phyloP scores from a whole-genome alignment of 1,140 invertebrate species.

The Procambarus virginalis region DNA sequence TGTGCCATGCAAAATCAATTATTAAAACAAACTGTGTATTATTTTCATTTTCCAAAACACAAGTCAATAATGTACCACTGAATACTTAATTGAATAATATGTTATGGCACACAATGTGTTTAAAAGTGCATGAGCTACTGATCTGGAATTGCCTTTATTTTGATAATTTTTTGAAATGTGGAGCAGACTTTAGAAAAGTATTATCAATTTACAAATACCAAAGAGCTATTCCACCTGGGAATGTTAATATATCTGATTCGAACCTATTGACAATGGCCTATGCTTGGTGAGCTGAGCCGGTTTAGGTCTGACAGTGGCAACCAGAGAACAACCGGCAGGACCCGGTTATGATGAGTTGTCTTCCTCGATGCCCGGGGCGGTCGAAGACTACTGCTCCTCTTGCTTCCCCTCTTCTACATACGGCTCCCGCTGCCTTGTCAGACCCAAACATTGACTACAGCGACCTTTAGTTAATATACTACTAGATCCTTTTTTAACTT shows the following conservation, averaged over 20 bases:
- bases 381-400: background rate
- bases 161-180: background rate
- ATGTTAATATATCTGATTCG: background rate
- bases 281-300: background rate
- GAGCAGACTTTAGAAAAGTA: background rate
- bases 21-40: background rate
- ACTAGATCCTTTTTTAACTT: background rate
- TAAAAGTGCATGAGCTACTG: slow-evolving; percentile 20
- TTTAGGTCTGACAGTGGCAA: background rate
- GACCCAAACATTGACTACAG: background rate
- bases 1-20: background rate
- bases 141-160: slow-evolving; percentile 10
- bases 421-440: background rate
- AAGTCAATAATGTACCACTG: too few species aligned
- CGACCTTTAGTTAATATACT: background rate
- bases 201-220: background rate
- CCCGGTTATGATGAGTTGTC: background rate
- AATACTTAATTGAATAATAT: background rate
- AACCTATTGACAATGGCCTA: background rate
- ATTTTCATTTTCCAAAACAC: too few species aligned
- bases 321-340: background rate
- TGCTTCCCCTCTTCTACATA: background rate
- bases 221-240: background rate
- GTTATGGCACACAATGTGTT: slow-evolving; percentile 3
- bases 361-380: background rate